Conservation (phyloP, 2,888 invertebrate species). For the Apamea epomidion region DNA sequence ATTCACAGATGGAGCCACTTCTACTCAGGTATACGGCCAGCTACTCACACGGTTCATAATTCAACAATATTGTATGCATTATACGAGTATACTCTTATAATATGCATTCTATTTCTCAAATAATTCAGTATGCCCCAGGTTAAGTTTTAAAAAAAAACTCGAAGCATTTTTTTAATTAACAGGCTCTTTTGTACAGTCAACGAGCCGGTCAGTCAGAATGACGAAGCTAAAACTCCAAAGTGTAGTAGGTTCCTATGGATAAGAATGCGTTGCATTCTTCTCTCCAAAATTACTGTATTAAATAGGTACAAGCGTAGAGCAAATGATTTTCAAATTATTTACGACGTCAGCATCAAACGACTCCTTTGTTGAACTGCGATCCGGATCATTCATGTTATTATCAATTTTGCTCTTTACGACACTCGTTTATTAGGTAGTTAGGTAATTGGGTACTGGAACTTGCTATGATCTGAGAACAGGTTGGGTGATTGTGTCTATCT, state of each 20-base stretch:
- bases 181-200: not conserved
- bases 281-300: not conserved
- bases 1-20: constrained; percentile 20
- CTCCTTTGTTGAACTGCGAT: not conserved
- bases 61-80: no score
- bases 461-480: not conserved
- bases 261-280: not conserved
- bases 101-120: no score
- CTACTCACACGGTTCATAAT: not conserved
- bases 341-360: not conserved
- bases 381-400: not conserved
- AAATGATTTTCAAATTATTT: not conserved
- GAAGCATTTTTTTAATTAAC: no score
- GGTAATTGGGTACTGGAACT: not conserved
- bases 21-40: no score
- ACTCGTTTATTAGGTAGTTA: no score
- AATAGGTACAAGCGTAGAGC: not conserved
- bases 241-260: not conserved
- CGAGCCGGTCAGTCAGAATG: no score
- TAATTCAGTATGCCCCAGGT: no score
- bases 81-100: no score
- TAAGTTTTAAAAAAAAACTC: not conserved
- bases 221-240: not conserved
- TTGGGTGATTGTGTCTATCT: no score
- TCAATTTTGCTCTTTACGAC: no score